Evolutionary conservation across 2,113 vertebrate species (phyloP), one percentile per base, ranked within the genome.

Genomic region (Poecilia latipinna): DNA sequence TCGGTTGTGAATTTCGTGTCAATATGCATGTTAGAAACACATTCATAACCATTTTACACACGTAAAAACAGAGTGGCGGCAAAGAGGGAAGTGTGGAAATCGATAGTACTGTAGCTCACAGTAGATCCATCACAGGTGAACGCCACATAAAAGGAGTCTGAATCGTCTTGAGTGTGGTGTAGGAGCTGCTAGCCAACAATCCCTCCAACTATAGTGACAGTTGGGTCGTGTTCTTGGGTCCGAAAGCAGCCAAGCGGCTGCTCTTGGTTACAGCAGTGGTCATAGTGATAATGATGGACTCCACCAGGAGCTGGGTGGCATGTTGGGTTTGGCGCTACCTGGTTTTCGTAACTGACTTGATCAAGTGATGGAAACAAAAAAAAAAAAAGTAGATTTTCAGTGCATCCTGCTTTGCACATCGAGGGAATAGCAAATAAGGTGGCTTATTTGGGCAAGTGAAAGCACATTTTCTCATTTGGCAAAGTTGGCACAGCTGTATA

Each of bases 401-500:
- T 19, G 5, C 15, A 7, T 17, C 51, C 8, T 57, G 51, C 0
- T 33, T 65, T 15, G 28, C 67, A 33, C 17, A 33, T 11, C 54
- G 26, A 12, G 35, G 39, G 51, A 65, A 67, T 5, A 8, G 2
- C 8, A 32, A 37, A 29, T 29, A 29, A 48, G 44, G 26, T 63
- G 60, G 61, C 54, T 48, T 22, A 74, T 66, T 28, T 74, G 8
- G 79, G 33, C 60, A 64, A 32, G 8, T 70, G 44, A 77, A 1
- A 35, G 73, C 42, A 68, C 29, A 33, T 74, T 61, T 65, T 76
- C 37, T 78, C 24, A 51, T 77, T 4, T 77, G 70, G 5, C n/a
- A 48, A 65, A 74, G 22, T 57, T 72, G 69, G 33, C 61, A 61
- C 51, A 62, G 72, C 67, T 70, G 69, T 61, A 67, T 61, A 90